phyloP scores from a whole-genome alignment of 2,888 invertebrate species.

The Heliothis peltigera region DNA sequence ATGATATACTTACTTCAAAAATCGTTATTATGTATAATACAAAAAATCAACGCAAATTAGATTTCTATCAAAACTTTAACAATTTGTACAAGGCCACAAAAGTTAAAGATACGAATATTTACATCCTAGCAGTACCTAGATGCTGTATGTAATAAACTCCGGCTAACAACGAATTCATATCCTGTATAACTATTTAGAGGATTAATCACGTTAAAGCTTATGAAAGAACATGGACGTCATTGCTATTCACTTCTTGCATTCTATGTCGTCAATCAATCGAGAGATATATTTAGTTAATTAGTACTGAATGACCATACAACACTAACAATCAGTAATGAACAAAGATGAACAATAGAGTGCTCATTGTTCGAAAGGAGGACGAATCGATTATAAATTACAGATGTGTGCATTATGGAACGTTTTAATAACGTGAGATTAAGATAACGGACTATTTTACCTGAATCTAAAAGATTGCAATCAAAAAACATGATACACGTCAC shows the following conservation, averaged over 20 bases:
- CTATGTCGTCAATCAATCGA: constrained; percentile 3
- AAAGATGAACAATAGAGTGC: constrained; percentile 14
- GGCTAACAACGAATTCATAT: constrained; percentile 6
- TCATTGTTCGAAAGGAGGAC: constrained; percentile 19
- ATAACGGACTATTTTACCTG: not conserved
- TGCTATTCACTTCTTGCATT: not conserved
- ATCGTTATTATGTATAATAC: no score
- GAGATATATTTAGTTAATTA: constrained; percentile 1
- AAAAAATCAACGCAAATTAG: no score
- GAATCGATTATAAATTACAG: constrained; percentile 28
- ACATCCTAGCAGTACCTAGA: no score
- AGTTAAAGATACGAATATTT: no score
- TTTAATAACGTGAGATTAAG: not conserved
- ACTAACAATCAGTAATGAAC: constrained; percentile 19
- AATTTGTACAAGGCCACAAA: no score
- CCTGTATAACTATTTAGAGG: not conserved
- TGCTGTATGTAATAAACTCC: no score
- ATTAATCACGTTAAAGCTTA: constrained; percentile 25
- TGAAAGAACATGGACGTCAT: not conserved
- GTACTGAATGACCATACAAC: constrained; percentile 10
- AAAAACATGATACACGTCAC: constrained; percentile 12
- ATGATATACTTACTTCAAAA: no score
- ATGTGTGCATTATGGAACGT: not conserved
- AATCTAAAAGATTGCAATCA: not conserved
- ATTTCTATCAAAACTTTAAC: no score